Evolutionary conservation across 2,113 vertebrate species (phyloP).

Genomic region (Sminthopsis crassicaudata): DNA sequence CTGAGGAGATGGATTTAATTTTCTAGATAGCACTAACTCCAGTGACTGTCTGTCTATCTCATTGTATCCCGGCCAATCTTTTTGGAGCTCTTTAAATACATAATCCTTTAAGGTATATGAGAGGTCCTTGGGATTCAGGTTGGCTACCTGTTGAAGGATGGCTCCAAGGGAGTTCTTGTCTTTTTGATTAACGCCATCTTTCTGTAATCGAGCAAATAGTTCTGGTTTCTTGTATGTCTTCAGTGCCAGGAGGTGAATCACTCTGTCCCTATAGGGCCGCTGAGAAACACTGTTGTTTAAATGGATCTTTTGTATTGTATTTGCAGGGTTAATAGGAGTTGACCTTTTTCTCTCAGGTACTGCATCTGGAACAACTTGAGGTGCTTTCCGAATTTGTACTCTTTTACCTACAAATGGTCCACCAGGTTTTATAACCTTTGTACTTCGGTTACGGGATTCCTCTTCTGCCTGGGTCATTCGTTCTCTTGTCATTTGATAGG

Average conservation of each 20-base stretch:
- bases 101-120: conserved; percentile 92
- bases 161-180: conserved; percentile 87
- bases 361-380: conserved; percentile 85
- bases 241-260: conserved; percentile 93
- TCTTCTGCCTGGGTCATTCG: conserved; percentile 92
- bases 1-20: conserved; percentile 80
- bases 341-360: conserved; percentile 92
- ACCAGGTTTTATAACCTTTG: conserved; percentile 93
- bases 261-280: conserved; percentile 90
- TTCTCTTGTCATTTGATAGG: conserved; percentile 91
- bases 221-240: conserved; percentile 95
- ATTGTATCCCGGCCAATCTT: conserved; percentile 95
- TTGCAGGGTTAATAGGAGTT: conserved; percentile 92
- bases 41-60: conserved; percentile 89
- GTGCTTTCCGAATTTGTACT: conserved; percentile 89
- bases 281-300: conserved; percentile 86
- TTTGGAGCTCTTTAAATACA: conserved; percentile 91
- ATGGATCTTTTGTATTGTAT: conserved; percentile 87
- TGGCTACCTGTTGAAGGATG: conserved; percentile 90
- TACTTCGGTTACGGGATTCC: conserved; percentile 90
- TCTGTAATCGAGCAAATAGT: conserved; percentile 90
- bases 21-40: conserved; percentile 88
- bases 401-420: conserved; percentile 87
- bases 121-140: conserved; percentile 93
- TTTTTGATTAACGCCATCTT: conserved; percentile 93